Conservation (phyloP, 2,888 invertebrate genomes). For the Elysia crispata region DNA sequence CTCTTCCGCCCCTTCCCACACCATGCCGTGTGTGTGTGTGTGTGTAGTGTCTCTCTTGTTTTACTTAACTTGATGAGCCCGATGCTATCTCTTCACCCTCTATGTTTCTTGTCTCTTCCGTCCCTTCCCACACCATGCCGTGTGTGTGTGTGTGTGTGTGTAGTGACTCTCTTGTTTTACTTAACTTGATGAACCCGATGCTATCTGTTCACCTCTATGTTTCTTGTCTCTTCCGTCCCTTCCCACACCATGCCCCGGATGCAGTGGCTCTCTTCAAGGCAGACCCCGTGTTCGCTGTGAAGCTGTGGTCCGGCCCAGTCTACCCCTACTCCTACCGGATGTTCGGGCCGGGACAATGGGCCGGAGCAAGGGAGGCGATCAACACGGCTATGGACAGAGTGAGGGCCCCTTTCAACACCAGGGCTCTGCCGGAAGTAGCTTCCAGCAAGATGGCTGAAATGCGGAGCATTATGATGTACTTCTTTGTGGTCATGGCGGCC, state of each 20-base stretch:
- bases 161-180: too few species aligned
- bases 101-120: too few species aligned
- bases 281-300: constrained; percentile 65
- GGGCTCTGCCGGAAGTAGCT: constrained; percentile 46
- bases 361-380: constrained; percentile 77
- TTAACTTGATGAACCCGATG: too few species aligned
- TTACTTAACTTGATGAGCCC: too few species aligned
- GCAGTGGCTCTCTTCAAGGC: constrained; percentile 61
- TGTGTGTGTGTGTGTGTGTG: too few species aligned
- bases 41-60: too few species aligned
- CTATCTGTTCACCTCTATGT: background rate
- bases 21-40: too few species aligned
- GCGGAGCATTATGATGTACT: background rate
- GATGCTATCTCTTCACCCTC: too few species aligned
- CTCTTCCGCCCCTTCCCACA: too few species aligned
- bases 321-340: constrained; percentile 77
- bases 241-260: constrained; percentile 26
- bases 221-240: background rate
- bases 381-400: constrained; percentile 68
- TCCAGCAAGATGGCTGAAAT: background rate
- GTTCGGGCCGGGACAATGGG: constrained; percentile 77
- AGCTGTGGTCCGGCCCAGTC: constrained; percentile 69
- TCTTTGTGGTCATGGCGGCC: background rate
- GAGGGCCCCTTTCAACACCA: constrained; percentile 55
- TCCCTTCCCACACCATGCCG: too few species aligned